Evolutionary conservation across 2,113 vertebrate species (phyloP).

Genomic region (Phasianus colchicus): DNA sequence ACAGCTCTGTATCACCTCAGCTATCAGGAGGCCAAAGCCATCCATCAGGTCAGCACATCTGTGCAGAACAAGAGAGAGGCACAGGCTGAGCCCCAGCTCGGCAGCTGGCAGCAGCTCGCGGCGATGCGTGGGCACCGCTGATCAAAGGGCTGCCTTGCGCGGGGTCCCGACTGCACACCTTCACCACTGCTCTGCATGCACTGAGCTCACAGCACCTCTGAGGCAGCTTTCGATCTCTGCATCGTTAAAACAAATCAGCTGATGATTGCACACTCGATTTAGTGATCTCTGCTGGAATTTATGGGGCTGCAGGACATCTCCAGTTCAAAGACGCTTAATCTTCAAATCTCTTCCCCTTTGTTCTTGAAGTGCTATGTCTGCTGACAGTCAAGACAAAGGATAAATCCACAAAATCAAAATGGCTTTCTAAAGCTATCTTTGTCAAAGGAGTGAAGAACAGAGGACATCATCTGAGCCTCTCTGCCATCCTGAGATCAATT

Average conservation of each 20-base stretch:
- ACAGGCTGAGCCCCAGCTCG: not conserved
- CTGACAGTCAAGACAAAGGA: constrained; percentile 62
- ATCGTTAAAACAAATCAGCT: constrained; percentile 36
- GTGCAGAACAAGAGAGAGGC: not conserved
- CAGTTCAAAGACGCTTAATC: constrained; percentile 29
- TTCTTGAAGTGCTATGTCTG: constrained; percentile 36
- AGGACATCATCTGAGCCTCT: not conserved
- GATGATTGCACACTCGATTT: not conserved
- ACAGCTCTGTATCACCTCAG: not conserved
- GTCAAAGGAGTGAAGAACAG: constrained; percentile 52
- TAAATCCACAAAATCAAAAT: constrained; percentile 66
- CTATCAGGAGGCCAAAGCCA: fast-evolving
- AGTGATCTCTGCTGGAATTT: constrained; percentile 44
- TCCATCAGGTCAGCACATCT: not conserved
- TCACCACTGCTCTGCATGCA: fast-evolving
- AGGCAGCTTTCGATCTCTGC: not conserved
- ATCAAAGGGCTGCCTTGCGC: too few relatives aligned
- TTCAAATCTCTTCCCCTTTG: constrained; percentile 56
- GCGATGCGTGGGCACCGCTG: fast-evolving
- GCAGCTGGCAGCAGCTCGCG: not conserved
- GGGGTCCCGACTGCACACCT: not conserved
- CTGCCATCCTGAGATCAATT: constrained; percentile 34
- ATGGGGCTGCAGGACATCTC: constrained; percentile 37
- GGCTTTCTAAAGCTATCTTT: constrained; percentile 52
- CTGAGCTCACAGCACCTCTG: not conserved